These are phyloP conservation scores for Drosophila ogumai DNA, from an alignment of 1,140 invertebrate species.

Conservation along the genomic window DNA sequence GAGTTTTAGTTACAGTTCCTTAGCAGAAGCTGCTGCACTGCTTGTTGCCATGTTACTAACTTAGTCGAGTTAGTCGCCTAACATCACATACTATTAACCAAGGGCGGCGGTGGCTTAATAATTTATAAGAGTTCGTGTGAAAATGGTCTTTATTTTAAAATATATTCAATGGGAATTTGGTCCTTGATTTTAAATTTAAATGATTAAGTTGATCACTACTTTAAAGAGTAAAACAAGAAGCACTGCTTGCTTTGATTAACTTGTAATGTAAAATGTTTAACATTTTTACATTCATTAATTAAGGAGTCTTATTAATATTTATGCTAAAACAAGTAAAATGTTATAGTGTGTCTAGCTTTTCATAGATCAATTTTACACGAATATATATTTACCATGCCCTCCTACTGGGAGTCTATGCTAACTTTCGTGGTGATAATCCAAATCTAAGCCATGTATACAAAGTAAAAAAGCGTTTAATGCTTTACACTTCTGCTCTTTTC, in stretches of 20 bases:
- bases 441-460: conserved; percentile 69
- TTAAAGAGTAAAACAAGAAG: background rate
- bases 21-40: conserved; percentile 25
- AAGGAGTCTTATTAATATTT: background rate
- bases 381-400: background rate
- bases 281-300: background rate
- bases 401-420: background rate
- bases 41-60: conserved; percentile 59
- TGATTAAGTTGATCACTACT: background rate
- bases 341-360: background rate
- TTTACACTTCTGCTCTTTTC: conserved; percentile 66
- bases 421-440: conserved; percentile 23
- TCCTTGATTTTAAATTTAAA: background rate
- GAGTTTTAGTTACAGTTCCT: conserved; percentile 26
- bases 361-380: conserved; percentile 10
- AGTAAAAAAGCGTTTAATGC: conserved; percentile 68
- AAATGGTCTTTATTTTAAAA: background rate
- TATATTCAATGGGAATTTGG: background rate
- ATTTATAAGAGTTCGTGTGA: background rate
- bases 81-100: conserved; percentile 44
- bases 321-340: background rate
- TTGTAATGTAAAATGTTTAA: background rate
- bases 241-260: conserved; percentile 10
- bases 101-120: conserved; percentile 16
- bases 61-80: conserved; percentile 30